These are phyloP conservation scores for Ichneumon xanthorius DNA, from an alignment of 2,888 invertebrate species.

Conservation along the genomic window DNA sequence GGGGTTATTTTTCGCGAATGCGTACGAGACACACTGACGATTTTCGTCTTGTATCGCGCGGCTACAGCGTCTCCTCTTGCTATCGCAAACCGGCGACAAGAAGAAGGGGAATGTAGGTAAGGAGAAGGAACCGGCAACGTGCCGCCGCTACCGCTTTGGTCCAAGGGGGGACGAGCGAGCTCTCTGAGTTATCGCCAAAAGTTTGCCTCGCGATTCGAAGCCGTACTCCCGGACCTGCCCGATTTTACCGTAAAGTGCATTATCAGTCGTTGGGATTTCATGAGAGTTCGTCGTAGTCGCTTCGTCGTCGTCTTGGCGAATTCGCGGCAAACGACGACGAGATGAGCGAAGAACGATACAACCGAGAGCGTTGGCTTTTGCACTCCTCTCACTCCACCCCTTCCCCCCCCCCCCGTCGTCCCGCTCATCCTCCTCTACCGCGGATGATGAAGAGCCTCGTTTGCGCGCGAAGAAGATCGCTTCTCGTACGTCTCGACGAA, in stretches of 20 bases:
- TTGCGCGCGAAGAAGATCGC: conserved; percentile 58
- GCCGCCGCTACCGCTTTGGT: not conserved
- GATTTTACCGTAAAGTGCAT: conserved; percentile 63
- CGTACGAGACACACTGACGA: not conserved
- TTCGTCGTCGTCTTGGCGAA: conserved; percentile 35
- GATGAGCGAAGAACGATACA: conserved; percentile 59
- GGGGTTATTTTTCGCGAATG: conserved; percentile 33
- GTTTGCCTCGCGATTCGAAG: conserved; percentile 40
- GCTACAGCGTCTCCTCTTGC: not conserved
- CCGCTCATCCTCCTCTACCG: not conserved
- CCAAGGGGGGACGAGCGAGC: not conserved
- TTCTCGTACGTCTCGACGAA: conserved; percentile 58
- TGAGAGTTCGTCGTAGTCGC: conserved; percentile 35
- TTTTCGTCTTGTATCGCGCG: not conserved
- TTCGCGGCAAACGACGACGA: conserved; percentile 52
- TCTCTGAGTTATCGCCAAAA: conserved; percentile 51
- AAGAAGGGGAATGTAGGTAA: not conserved
- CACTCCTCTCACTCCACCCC: conserved; percentile 6
- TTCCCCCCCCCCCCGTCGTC: not conserved
- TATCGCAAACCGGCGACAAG: conserved; percentile 1
- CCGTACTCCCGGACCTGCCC: conserved; percentile 14
- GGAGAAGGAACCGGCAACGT: not conserved
- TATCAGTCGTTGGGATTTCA: conserved; percentile 61
- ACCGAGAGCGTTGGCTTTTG: conserved; percentile 34
- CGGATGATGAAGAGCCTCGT: conserved; percentile 64